phyloP scores from a whole-genome alignment of 2,888 invertebrate genomes.

The Poecilus cupreus region DNA sequence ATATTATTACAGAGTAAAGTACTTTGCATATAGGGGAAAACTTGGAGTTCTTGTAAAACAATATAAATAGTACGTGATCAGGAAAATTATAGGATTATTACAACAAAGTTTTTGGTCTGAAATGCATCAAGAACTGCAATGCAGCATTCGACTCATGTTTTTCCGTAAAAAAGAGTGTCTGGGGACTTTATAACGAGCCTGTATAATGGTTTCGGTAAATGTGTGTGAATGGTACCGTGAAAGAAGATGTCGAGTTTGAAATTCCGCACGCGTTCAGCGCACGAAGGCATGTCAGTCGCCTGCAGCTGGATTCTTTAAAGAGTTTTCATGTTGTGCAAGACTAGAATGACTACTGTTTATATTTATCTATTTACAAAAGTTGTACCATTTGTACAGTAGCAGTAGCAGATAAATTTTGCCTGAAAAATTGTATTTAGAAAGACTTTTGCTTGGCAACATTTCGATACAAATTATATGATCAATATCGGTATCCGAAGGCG shows the following conservation, averaged over 20 bases:
- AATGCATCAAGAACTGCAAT: conserved; percentile 37
- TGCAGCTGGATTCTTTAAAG: conserved; percentile 4
- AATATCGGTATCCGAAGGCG: no score
- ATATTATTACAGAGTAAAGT: no score
- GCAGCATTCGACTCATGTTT: conserved; percentile 40
- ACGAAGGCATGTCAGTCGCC: background rate
- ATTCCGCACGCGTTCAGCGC: conserved; percentile 14
- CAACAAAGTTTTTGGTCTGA: conserved; percentile 1
- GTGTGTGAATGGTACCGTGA: conserved; percentile 49
- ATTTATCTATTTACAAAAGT: background rate
- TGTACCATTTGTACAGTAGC: no score
- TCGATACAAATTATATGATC: no score
- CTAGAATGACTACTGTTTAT: background rate
- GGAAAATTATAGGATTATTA: conserved; percentile 17
- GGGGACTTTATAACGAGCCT: conserved; percentile 50
- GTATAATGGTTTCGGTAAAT: conserved; percentile 43
- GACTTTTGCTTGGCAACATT: no score
- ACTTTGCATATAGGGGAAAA: no score
- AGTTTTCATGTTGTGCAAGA: background rate
- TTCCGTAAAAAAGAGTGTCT: background rate
- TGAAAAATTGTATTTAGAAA: no score
- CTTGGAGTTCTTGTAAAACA: background rate
- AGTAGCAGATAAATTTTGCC: no score
- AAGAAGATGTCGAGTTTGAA: conserved; percentile 34
- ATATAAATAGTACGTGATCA: conserved; percentile 21